Conservation (phyloP, 2,797 vertebrate species). For the Knipowitschia caucasica region DNA sequence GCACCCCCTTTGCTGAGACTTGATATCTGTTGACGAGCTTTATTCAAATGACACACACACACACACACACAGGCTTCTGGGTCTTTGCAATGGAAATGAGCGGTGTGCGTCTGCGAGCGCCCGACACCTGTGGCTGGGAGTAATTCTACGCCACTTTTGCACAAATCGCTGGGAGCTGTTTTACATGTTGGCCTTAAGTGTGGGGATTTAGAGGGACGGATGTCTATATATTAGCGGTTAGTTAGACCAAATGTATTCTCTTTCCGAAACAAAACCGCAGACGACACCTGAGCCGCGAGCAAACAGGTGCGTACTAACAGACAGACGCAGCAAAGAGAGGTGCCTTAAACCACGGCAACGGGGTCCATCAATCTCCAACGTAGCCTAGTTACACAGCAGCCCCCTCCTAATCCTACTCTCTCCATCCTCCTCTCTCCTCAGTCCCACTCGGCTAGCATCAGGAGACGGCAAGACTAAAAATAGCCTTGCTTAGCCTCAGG, state of each 20-base stretch:
- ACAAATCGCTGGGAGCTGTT: conserved; percentile 37
- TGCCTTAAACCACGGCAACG: conserved; percentile 51
- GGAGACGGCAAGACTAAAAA: conserved; percentile 69
- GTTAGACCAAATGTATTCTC: conserved; percentile 38
- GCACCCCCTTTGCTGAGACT: conserved; percentile 15
- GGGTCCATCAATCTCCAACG: conserved; percentile 61
- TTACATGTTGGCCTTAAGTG: conserved; percentile 44
- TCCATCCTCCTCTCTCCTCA: conserved; percentile 46
- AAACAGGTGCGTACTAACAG: conserved; percentile 42
- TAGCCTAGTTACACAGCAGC: conserved; percentile 66
- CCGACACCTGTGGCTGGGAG: conserved; percentile 61
- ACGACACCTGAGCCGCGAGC: conserved; percentile 44
- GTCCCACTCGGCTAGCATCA: conserved; percentile 59
- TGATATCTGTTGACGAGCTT: conserved; percentile 33
- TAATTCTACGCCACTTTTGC: conserved; percentile 44
- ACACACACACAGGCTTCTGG: conserved; percentile 9
- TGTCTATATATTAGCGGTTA: conserved; percentile 45
- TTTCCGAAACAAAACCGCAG: conserved; percentile 32
- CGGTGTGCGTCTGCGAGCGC: conserved; percentile 22
- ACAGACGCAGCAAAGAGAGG: conserved; percentile 29
- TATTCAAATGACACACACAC: conserved; percentile 51
- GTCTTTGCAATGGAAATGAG: conserved; percentile 63
- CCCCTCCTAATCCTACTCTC: conserved; percentile 31
- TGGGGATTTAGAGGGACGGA: conserved; percentile 16
- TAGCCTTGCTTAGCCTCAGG: conserved; percentile 60